Evolutionary conservation across 2,888 invertebrate species (phyloP).

Genomic region (Leptopilina drosophilae): DNA sequence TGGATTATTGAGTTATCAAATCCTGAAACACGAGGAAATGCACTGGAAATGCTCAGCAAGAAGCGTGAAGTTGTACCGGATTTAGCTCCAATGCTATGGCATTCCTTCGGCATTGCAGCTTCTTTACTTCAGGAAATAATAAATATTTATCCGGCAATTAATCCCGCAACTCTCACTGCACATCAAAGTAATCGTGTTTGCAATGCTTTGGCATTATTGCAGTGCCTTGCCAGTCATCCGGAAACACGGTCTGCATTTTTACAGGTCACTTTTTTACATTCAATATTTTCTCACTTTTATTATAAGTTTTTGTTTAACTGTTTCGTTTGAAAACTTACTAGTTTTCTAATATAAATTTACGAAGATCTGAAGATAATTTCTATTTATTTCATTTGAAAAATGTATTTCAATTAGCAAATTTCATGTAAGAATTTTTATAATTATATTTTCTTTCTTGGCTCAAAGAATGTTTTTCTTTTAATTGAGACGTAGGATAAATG

Average conservation of each 20-base stretch:
- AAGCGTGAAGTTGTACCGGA: constrained; percentile 95
- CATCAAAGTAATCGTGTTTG: constrained; percentile 99
- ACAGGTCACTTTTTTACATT: constrained; percentile 74
- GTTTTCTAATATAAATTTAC: no score
- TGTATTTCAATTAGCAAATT: no score
- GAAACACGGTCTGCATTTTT: constrained; percentile 98
- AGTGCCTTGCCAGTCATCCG: constrained; percentile 99
- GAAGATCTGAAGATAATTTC: no score
- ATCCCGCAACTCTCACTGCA: constrained; percentile 97
- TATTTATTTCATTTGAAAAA: no score
- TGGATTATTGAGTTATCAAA: constrained; percentile 96
- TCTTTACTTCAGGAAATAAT: constrained; percentile 98
- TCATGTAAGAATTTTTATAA: no score
- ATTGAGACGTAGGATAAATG: no score
- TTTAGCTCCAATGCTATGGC: constrained; percentile 99
- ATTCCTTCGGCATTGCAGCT: constrained; percentile 97
- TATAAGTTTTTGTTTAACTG: neutral
- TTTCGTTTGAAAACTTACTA: neutral
- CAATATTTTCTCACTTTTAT: neutral
- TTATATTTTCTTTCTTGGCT: no score
- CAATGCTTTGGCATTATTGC: constrained; percentile 97
- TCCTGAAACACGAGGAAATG: constrained; percentile 96
- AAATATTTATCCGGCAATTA: constrained; percentile 98
- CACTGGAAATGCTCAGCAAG: constrained; percentile 95
- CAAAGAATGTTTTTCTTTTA: no score